phyloP scores from a whole-genome alignment of 2,797 vertebrate genomes.

The Lerista edwardsae region DNA sequence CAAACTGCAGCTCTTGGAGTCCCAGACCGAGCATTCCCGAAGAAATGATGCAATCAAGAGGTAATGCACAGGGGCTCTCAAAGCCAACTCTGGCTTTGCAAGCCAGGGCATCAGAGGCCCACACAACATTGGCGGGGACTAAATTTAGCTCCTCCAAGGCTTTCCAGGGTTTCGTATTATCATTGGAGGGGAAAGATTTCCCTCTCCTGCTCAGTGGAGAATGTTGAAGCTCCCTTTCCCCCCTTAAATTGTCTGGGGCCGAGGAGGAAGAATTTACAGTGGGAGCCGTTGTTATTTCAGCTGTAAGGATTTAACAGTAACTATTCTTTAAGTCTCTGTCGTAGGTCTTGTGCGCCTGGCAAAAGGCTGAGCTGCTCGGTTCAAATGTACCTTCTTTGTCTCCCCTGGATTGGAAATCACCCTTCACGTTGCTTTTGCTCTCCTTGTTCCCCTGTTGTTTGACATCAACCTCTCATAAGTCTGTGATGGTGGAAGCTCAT shows the following conservation, averaged over 20 bases:
- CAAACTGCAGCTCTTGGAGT: background rate
- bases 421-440: conserved; percentile 6
- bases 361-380: conserved; percentile 38
- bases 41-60: conserved; percentile 38
- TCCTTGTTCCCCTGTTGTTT: conserved; percentile 23
- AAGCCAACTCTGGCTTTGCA: background rate
- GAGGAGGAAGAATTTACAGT: conserved; percentile 39
- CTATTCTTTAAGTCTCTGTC: conserved; percentile 47
- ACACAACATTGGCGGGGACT: fast-evolving
- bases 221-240: background rate
- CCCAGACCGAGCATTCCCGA: conserved; percentile 17
- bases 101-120: background rate
- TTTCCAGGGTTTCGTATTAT: background rate
- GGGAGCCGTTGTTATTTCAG: conserved; percentile 47
- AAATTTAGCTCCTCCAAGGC: conserved; percentile 3
- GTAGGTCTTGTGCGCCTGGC: background rate
- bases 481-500: background rate
- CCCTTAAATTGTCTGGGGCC: conserved; percentile 12
- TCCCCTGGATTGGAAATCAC: conserved; percentile 29
- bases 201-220: background rate
- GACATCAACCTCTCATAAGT: conserved; percentile 34
- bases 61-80: background rate
- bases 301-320: conserved; percentile 47
- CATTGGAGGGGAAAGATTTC: no score
- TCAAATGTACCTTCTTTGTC: conserved; percentile 25